Evolutionary conservation across 1,140 invertebrate genomes (phyloP), one percentile per base, ranked within the genome.

Genomic region (Bradysia coprophila): DNA sequence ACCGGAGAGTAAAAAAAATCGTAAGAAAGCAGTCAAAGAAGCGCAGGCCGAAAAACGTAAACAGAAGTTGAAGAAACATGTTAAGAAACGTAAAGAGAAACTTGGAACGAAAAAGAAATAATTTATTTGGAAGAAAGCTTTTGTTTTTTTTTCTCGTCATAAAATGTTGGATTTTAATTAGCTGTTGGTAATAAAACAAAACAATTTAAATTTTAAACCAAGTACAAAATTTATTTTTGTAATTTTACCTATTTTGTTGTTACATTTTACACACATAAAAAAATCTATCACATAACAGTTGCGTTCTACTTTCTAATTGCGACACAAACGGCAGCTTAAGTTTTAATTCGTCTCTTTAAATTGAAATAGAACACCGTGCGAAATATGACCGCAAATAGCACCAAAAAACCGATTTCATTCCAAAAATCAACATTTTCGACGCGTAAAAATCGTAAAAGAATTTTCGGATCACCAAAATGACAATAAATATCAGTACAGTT

Each of bases 51-150:
- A 95, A 50, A 95, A 90, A 57, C 69, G 93, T 37, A 86, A 94
- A 70, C 69, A 64, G 0, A 96, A 97, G 72, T 70, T 91, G 2
- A 94, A 94, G 48, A 98, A 98, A 63, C 88, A 97, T 64, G 63
- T 96, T 0, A 98, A 98, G 55, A 96, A 97, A 54, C 69, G 80
- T 51, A 80, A 82, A 61, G 78, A 86, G 52, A 89, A 81, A 56
- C 55, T 66, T 3, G 50, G 45, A 3, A 46, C 54, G 9, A 67
- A 65, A 39, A 65, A 65, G 43, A 44, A 44, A 42, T 38, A 45
- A 43, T 28, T 46, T n/a, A n/a, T n/a, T n/a, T 9, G 28, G 18
- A 34, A 34, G 18, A 34, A 34, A 34, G 4, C 4, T 34, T n/a
- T n/a, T n/a, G n/a, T n/a, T n/a, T n/a, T n/a, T n/a, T n/a, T n/a